A percentile compares a stretch with the other conserved stretches of the same genome.
These are phyloP conservation scores for Typhlichthys subterraneus DNA, from an alignment of 2,797 vertebrate genomes.

Conservation along the genomic window DNA sequence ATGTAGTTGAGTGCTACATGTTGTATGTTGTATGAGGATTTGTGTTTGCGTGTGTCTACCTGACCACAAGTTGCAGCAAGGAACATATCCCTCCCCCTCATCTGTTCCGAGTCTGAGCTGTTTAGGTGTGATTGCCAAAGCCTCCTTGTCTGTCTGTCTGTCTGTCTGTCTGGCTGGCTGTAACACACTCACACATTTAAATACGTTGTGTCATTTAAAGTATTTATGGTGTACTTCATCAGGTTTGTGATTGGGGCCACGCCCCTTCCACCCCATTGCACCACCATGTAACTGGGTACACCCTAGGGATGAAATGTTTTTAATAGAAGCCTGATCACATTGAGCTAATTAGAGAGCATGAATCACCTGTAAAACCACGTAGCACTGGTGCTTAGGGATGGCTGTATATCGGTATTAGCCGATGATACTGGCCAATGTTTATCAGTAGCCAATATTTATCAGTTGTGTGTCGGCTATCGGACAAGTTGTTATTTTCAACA, in stretches of 20 bases:
- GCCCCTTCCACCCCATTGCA: not conserved
- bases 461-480: no score
- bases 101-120: constrained; percentile 8
- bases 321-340: constrained; percentile 79
- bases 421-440: no score
- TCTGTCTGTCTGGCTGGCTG: not conserved
- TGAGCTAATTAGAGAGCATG: constrained; percentile 52
- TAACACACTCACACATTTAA: not conserved
- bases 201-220: no score
- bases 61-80: not conserved
- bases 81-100: constrained; percentile 15
- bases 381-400: not conserved
- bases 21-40: not conserved
- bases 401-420: not conserved
- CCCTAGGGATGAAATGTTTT: constrained; percentile 69
- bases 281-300: constrained; percentile 33
- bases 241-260: constrained; percentile 29
- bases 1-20: no score
- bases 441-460: no score
- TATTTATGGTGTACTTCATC: not conserved
- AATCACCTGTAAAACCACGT: constrained; percentile 7
- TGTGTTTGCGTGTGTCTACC: constrained; percentile 6
- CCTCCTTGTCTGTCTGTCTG: constrained; percentile 6
- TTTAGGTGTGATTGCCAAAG: constrained; percentile 4
- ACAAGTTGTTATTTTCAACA: no score